Base-by-base conservation (phyloP, 1,140 invertebrate species). In the Leptinotarsa defecta region DNA sequence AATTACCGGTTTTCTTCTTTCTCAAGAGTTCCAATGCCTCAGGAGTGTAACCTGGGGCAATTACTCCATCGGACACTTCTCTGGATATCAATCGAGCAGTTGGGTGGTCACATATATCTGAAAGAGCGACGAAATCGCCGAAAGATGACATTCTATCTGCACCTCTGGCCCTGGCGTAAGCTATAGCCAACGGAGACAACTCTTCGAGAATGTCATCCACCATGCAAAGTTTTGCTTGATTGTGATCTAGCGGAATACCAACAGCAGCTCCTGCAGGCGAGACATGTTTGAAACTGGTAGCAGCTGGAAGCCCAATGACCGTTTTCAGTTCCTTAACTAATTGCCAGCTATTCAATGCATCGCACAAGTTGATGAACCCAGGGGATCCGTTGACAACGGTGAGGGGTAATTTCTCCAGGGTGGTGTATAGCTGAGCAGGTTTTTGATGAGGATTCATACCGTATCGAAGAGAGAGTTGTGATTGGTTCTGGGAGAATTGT, bases 121-220 rank as follows among this genome's bases (percentile, higher is more conserved):
- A 99, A 0, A 99, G 84, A 13, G 97, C 96, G 57, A 99, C 91
- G 86, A 99, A 99, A 87, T 99, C 98, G 1, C 98, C 98, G 87
- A 99, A 99, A 13, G 97, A 99, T 5, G 96, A 98, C 98, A 99
- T 99, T 71, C 98, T 90, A 86, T 99, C 98, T 19, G 98, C 97
- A 49, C 98, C 97, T 86, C 98, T 89, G 1, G 98, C 98, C 76
- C 97, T 88, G 0, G 97, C 97, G 88, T 99, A 99, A 2, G 98
- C 98, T 13, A 90, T 91, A 1, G 98, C 96, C n/a, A 99, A 80
- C 0, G 96, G 96, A 5, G 95, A 93, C 65, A 98, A 86, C 69
- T 90, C 86, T 24, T 91, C 86, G 0, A 87, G 83, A 24, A 98
- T 82, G 86, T 99, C 97, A 75, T 95, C 91, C 2, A 99, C 97